These are phyloP conservation scores for Corythornis leucogaster DNA, from an alignment of 2,797 vertebrate genomes.

Conservation along the genomic window DNA sequence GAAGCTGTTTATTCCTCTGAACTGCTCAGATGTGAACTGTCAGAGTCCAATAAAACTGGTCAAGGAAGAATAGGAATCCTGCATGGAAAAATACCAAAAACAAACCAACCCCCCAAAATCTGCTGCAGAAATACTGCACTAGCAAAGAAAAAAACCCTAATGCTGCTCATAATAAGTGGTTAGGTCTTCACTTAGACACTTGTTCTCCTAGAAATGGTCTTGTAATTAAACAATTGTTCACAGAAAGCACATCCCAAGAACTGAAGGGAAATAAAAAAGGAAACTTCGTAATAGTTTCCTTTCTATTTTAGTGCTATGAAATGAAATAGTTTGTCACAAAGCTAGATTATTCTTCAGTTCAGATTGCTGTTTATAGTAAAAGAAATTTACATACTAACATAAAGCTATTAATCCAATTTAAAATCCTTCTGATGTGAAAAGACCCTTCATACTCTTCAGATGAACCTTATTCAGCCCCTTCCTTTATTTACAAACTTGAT, in stretches of 20 bases:
- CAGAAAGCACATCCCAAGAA: slow-evolving; percentile 3
- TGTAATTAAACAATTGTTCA: slow-evolving; percentile 53
- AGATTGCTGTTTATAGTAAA: slow-evolving; percentile 16
- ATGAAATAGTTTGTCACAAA: slow-evolving; percentile 30
- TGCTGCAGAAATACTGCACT: slow-evolving; percentile 19
- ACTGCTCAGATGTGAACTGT: slow-evolving; percentile 46
- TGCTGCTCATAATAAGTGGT: slow-evolving; percentile 36
- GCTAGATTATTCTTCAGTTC: neutral
- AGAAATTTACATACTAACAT: neutral
- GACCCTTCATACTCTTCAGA: neutral
- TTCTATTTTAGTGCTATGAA: slow-evolving; percentile 18
- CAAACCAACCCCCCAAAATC: neutral
- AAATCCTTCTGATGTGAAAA: neutral
- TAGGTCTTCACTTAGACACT: slow-evolving; percentile 10
- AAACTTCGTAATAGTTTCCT: slow-evolving; percentile 6
- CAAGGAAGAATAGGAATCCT: neutral
- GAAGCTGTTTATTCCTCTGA: slow-evolving; percentile 19
- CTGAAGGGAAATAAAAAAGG: neutral
- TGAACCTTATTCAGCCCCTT: neutral
- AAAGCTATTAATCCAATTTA: neutral
- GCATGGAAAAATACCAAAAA: too few relatives aligned
- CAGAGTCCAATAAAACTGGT: slow-evolving; percentile 24
- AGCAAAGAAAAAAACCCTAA: neutral
- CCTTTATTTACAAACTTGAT: neutral
- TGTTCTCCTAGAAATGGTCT: neutral